Base-by-base conservation (phyloP, 2,797 vertebrate species). In the Rhynchonycteris naso region DNA sequence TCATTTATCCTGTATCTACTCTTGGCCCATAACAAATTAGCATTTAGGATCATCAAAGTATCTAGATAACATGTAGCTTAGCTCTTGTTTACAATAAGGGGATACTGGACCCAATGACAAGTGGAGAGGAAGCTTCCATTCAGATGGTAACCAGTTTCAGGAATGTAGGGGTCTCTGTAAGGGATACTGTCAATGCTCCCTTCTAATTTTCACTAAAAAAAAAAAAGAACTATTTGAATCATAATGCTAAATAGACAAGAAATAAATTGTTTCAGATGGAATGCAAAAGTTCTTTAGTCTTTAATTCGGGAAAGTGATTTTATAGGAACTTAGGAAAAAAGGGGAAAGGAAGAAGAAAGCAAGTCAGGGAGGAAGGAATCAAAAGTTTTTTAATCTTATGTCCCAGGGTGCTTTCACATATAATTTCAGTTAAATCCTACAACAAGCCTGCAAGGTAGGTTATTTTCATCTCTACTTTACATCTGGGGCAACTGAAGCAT, bases 391-490 rank as follows among this genome's bases (percentile, higher is more conserved):
- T 54, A 54, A 72, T 75, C 50, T 75, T 88, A 38, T 28, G 16
- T 94, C 52, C 63, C 54, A 63, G 58, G 30, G 79, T 80, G n/a
- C 86, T 96, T 92, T 93, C 33, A 22, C n/a, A 47, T 30, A 30
- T 52, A 90, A 80, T 21, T 81, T 89, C 5, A 56, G 50, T 84
- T 69, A 86, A 86, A 15, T 80, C 71, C 87, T 71, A 83, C 33
- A 52, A 65, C 30, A 81, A 90, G 50, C 22, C 85, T 91, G 30
- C 26, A 59, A 63, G 33, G 7, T 15, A 81, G 58, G 43, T 76
- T 88, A 92, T 88, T 90, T 84, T 92, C 86, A 91, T 78, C 16
- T 90, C 15, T 38, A 43, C 75, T 69, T 88, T 93, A 71, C 13
- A 79, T 76, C 50, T 83, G 35, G 68, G 58, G 66, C 56, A 78